Conservation (phyloP, 2,888 invertebrate genomes). For the Rotaria sp. region DNA sequence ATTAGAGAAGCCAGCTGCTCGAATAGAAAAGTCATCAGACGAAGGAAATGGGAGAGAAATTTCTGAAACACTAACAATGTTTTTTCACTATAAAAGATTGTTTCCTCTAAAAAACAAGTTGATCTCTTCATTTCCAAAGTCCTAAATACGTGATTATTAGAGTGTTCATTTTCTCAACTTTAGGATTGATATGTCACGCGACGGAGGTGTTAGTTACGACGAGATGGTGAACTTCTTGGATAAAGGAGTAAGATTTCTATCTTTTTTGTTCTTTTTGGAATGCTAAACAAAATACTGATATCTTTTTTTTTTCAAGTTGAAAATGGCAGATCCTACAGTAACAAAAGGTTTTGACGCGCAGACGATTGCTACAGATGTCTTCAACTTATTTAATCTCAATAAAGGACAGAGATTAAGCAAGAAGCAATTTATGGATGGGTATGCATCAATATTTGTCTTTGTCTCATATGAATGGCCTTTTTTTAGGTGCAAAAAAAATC, state of each 20-base stretch:
- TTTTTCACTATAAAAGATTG: no score
- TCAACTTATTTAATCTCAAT: background rate
- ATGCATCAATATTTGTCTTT: background rate
- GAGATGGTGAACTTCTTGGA: background rate
- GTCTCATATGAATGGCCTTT: background rate
- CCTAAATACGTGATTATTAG: background rate
- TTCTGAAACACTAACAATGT: no score
- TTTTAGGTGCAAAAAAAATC: background rate
- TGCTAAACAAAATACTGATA: background rate
- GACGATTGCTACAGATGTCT: background rate
- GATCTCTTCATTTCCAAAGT: background rate
- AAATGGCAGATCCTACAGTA: background rate
- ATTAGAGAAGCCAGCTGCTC: no score
- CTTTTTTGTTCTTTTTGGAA: background rate
- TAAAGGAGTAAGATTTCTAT: background rate
- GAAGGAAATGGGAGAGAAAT: no score
- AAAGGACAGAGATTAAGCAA: background rate
- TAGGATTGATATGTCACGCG: background rate
- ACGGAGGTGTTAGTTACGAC: background rate
- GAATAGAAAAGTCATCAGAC: no score
- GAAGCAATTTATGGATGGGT: background rate
- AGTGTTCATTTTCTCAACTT: background rate
- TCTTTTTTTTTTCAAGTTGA: background rate
- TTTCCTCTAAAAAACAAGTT: no score
- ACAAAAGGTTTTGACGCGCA: background rate